Conservation (phyloP, 2,797 vertebrate genomes). For the Onychomys arenicola region DNA sequence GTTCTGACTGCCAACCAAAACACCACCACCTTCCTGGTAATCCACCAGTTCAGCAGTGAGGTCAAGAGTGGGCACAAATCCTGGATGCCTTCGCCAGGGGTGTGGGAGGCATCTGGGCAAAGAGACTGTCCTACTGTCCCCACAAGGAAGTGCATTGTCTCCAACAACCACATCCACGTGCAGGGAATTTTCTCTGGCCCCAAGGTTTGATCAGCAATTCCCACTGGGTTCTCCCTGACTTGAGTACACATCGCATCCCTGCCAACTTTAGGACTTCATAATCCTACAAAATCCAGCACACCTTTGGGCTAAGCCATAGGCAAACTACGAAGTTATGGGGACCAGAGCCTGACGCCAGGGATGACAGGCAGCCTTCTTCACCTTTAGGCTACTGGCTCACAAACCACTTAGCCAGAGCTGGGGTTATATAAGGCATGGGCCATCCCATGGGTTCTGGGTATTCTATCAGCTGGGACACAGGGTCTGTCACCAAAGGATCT, state of each 20-base stretch:
- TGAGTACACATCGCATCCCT: not conserved
- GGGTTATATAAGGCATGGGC: not conserved
- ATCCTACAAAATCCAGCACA: slow-evolving; percentile 17
- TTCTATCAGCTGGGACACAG: not conserved
- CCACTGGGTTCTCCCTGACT: not conserved
- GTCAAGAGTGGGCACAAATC: not conserved
- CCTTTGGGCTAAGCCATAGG: not conserved
- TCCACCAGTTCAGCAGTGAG: not conserved
- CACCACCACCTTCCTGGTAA: not conserved
- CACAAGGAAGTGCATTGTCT: not conserved
- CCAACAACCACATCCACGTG: fast-evolving
- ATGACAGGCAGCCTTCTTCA: not conserved
- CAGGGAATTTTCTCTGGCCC: not conserved
- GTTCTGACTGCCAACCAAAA: not conserved
- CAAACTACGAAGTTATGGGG: not conserved
- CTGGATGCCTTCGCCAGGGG: not conserved
- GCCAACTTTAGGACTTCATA: not conserved
- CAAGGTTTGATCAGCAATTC: not conserved
- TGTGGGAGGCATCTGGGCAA: not conserved
- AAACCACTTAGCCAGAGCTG: not conserved
- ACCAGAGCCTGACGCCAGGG: not conserved
- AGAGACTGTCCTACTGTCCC: not conserved
- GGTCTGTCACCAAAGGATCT: not conserved
- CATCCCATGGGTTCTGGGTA: not conserved
- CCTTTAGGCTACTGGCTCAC: not conserved